These are phyloP conservation scores for Pocillopora meandrina DNA, from an alignment of 92 coral and sea anemone species.

Conservation along the genomic window DNA sequence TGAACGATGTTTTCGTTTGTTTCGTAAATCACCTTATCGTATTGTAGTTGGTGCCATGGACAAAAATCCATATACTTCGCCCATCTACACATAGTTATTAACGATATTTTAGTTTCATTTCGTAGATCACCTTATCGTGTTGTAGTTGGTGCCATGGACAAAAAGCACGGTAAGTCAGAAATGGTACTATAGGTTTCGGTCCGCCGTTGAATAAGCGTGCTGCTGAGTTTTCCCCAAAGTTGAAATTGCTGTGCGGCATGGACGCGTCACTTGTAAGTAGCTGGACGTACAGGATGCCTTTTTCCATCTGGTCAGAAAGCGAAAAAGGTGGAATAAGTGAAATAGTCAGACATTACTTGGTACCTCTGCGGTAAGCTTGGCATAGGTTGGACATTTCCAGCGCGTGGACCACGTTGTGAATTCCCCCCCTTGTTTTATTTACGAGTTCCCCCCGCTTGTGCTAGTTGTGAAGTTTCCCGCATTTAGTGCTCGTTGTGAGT, in stretches of 20 bases:
- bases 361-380: too few relatives aligned
- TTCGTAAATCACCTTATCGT: conserved; percentile 22
- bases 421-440: too few relatives aligned
- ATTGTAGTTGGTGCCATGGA: conserved; percentile 6
- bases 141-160: neutral
- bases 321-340: too few relatives aligned
- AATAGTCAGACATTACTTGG: too few relatives aligned
- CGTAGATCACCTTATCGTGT: conserved; percentile 27
- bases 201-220: neutral
- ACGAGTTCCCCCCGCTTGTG: too few relatives aligned
- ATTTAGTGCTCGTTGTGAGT: too few relatives aligned
- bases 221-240: neutral
- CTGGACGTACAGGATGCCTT: neutral
- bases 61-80: neutral
- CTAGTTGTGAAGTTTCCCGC: too few relatives aligned
- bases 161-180: conserved; percentile 17
- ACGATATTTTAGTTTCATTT: neutral
- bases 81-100: neutral
- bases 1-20: too few relatives aligned
- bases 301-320: neutral
- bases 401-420: too few relatives aligned
- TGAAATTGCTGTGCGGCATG: too few relatives aligned
- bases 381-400: too few relatives aligned
- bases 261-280: too few relatives aligned
- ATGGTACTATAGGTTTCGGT: neutral